These are phyloP conservation scores for Drosophila novamexicana DNA, from an alignment of 1,140 invertebrate genomes.

Conservation along the genomic window DNA sequence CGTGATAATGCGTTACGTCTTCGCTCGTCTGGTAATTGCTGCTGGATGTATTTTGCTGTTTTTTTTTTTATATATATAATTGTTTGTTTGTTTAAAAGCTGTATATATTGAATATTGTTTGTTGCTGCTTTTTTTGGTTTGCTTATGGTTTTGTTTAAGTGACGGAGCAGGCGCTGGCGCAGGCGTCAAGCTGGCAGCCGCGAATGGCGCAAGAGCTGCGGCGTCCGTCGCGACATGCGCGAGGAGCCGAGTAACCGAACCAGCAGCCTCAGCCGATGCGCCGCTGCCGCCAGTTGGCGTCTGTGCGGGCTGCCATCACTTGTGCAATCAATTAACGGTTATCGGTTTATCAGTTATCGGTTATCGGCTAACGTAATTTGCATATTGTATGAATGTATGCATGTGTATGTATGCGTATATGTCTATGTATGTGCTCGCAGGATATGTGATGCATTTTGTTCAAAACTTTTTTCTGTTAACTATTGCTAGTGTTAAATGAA, in stretches of 20 bases:
- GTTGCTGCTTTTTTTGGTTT: constrained; percentile 15
- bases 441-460: constrained; percentile 53
- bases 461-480: constrained; percentile 40
- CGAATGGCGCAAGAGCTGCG: constrained; percentile 9
- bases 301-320: constrained; percentile 9
- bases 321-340: constrained; percentile 20
- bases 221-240: constrained; percentile 4
- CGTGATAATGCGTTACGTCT: constrained; percentile 20
- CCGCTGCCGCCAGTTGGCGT: constrained; percentile 22
- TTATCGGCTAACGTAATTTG: constrained; percentile 34
- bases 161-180: background rate
- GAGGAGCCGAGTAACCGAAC: constrained; percentile 32
- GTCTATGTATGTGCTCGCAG: constrained; percentile 35
- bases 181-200: constrained; percentile 17
- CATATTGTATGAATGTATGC: constrained; percentile 26
- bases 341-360: constrained; percentile 24
- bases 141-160: constrained; percentile 25
- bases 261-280: constrained; percentile 40
- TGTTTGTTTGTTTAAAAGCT: constrained; percentile 5
- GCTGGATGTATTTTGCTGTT: constrained; percentile 9
- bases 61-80: background rate
- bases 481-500: constrained; percentile 43
- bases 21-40: constrained; percentile 25
- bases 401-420: constrained; percentile 4
- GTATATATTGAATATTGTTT: background rate